Evolutionary conservation across 2,113 vertebrate species (phyloP).

Genomic region (Ctenodactylus gundi): DNA sequence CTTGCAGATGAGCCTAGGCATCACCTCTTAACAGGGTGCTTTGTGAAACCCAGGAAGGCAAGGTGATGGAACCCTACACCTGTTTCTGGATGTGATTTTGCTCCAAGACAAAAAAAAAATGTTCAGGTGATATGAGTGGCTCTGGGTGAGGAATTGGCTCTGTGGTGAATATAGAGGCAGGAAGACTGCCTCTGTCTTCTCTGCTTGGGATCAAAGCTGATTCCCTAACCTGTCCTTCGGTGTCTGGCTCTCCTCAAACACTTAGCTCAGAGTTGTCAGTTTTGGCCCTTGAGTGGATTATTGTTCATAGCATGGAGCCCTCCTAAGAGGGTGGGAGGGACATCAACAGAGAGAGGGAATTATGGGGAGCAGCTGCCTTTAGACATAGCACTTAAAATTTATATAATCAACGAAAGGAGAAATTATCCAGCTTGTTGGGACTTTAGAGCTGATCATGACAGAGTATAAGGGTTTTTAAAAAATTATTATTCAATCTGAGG

Average conservation of each 20-base stretch:
- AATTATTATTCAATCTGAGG: not conserved
- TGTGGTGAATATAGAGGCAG: not conserved
- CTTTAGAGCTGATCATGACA: not conserved
- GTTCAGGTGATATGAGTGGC: not conserved
- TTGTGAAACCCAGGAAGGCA: not conserved
- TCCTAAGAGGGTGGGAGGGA: not conserved
- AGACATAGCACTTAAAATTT: too few species aligned
- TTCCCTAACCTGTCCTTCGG: not conserved
- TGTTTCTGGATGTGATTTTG: not conserved
- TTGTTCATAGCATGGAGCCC: not conserved
- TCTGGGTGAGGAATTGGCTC: not conserved
- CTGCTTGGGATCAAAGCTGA: not conserved
- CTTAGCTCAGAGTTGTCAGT: not conserved
- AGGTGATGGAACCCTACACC: not conserved
- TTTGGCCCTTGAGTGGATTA: not conserved
- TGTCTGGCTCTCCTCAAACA: not conserved
- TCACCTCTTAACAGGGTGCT: not conserved
- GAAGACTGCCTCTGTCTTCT: not conserved
- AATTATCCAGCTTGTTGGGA: not conserved
- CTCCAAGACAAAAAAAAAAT: not conserved
- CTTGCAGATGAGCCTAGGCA: not conserved
- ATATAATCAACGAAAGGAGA: not conserved
- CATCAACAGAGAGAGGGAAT: not conserved
- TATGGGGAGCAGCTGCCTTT: rapidly evolving
- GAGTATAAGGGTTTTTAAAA: not conserved